A percentile compares a stretch with the other conserved stretches of the same genome.
Evolutionary conservation across 2,797 vertebrate genomes (phyloP).

Genomic region (Cacajao melanocephalus): DNA sequence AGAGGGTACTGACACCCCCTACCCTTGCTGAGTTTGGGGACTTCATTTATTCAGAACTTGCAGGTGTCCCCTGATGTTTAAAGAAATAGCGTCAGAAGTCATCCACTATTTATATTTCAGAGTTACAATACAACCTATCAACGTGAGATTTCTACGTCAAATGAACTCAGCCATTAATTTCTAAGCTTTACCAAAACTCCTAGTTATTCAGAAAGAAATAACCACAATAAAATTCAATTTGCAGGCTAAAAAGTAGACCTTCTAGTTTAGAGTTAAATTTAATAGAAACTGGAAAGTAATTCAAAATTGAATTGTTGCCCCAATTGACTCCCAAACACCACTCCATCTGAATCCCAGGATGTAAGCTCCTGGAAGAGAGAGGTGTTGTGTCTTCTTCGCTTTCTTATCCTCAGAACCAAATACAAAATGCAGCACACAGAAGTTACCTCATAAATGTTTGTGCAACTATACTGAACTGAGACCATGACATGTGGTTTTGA

Average conservation of each 20-base stretch:
- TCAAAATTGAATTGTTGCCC: neutral
- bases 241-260: neutral
- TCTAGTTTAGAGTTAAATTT: neutral
- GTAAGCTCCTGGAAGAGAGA: neutral
- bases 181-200: slow-evolving; percentile 5
- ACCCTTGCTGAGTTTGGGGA: neutral
- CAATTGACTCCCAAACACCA: neutral
- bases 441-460: neutral
- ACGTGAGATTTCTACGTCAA: neutral
- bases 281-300: neutral
- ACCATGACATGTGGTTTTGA: neutral
- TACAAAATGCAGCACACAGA: neutral
- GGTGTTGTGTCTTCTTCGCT: neutral
- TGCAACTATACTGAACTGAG: neutral
- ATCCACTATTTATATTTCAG: neutral
- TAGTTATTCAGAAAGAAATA: neutral
- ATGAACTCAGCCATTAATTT: neutral
- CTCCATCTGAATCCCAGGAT: neutral
- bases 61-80: neutral
- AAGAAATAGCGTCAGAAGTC: neutral
- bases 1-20: neutral
- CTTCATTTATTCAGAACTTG: neutral
- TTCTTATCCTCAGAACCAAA: neutral
- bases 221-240: neutral
- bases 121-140: neutral